Evolutionary conservation across 2,888 invertebrate genomes (phyloP).

Genomic region (Oxystoma pomonae): DNA sequence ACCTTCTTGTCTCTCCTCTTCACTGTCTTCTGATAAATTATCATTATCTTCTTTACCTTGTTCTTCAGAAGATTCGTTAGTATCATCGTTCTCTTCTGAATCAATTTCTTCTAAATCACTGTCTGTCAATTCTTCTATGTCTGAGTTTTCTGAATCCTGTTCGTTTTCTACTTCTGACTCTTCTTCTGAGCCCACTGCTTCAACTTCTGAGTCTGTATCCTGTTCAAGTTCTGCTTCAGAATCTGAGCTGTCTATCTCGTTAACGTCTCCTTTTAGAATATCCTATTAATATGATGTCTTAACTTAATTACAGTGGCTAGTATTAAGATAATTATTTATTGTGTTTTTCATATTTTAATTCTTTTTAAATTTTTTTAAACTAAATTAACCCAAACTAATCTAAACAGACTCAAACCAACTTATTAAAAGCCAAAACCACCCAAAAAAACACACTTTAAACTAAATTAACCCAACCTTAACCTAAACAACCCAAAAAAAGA

Average conservation of each 20-base stretch:
- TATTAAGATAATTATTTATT: neutral
- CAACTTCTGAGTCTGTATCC: constrained; percentile 28
- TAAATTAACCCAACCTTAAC: neutral
- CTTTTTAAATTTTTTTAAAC: no score
- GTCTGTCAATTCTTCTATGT: constrained; percentile 19
- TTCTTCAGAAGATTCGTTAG: constrained; percentile 36
- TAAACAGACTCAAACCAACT: no score
- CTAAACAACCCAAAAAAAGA: constrained; percentile 14
- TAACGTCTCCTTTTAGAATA: constrained; percentile 27
- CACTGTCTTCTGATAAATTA: constrained; percentile 40
- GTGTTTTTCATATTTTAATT: no score
- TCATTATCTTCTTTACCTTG: constrained; percentile 39
- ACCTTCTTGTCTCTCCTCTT: constrained; percentile 44
- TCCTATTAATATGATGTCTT: constrained; percentile 14
- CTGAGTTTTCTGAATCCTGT: neutral
- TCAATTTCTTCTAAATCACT: constrained; percentile 35
- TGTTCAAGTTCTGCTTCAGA: constrained; percentile 48
- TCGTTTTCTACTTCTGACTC: constrained; percentile 27
- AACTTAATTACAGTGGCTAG: neutral
- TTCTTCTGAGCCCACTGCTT: constrained; percentile 37
- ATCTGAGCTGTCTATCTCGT: constrained; percentile 49
- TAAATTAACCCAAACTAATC: no score
- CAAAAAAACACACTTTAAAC: no score
- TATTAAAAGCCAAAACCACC: no score
- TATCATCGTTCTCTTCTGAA: constrained; percentile 35